A percentile compares a stretch with the other conserved stretches of the same genome.
phyloP scores from a whole-genome alignment of 2,888 invertebrate genomes.

The Morpho achilles region DNA sequence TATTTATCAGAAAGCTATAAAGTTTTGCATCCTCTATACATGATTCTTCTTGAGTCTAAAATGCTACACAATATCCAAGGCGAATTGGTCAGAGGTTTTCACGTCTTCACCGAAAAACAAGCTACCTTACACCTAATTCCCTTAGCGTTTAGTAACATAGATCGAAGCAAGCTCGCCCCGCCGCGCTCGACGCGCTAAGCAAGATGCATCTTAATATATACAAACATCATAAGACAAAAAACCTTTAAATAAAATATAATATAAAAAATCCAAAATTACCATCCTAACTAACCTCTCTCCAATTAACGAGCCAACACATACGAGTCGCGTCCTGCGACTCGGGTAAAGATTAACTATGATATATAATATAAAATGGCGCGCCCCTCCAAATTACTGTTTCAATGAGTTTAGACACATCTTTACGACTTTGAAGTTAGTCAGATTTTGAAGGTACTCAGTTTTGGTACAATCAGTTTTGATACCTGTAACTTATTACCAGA shows the following conservation, averaged over 20 bases:
- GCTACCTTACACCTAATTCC: slow-evolving; percentile 58
- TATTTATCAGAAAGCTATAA: slow-evolving; percentile 65
- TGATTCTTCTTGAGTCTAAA: slow-evolving; percentile 70
- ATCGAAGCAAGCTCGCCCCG: slow-evolving; percentile 58
- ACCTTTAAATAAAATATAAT: slow-evolving; percentile 11
- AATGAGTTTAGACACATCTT: too few species aligned
- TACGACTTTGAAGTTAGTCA: too few species aligned
- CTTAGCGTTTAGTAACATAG: slow-evolving; percentile 43
- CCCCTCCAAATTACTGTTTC: too few species aligned
- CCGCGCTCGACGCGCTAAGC: slow-evolving; percentile 50
- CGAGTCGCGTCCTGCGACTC: not conserved
- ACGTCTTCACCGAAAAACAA: slow-evolving; percentile 70
- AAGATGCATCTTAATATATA: slow-evolving; percentile 67
- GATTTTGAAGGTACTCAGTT: too few species aligned
- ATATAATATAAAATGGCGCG: too few species aligned
- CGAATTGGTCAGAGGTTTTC: slow-evolving; percentile 77
- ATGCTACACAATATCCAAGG: slow-evolving; percentile 78
- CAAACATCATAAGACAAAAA: slow-evolving; percentile 49
- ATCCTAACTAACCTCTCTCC: slow-evolving; percentile 35
- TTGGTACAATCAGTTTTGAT: too few species aligned
- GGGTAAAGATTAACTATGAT: not conserved
- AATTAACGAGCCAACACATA: slow-evolving; percentile 11
- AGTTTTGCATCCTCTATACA: slow-evolving; percentile 68
- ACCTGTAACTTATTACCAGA: too few species aligned
- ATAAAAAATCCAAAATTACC: slow-evolving; percentile 48